Base-by-base conservation (phyloP, 1,140 invertebrate species). In the Aphelinus certus region DNA sequence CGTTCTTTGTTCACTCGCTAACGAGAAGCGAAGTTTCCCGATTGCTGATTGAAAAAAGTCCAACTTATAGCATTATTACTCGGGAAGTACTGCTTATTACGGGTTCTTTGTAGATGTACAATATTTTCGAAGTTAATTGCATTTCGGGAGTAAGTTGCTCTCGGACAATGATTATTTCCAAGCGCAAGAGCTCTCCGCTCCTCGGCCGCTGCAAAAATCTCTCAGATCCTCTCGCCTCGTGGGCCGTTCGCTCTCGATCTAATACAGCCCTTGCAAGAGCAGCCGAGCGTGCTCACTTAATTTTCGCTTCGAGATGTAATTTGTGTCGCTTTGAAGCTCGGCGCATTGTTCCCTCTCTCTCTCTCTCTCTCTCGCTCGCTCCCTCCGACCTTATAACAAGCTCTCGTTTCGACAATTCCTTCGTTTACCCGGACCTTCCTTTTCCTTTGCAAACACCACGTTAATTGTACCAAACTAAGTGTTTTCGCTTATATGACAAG, bases 251-350 rank as follows among this genome's bases (percentile, higher is more conserved):
- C 10, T 42, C 57, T 45, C 65, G 73, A 75, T 75, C 73, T 75
- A 75, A 75, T 70, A 65, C 67, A 75, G 79, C 78, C 79, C 78
- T 77, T 75, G 78, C 77, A 76, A 73, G 69, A 79, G 77, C 79
- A 77, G 73, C 71, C 78, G 76, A 78, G 77, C 81, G 78, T 81
- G 79, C 80, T 81, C 81, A 80, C 80, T 81, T 82, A 82, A 82
- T 82, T 82, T 79, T 79, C 79, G 80, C 78, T 80, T 80, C 74
- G 77, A 81, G 78, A 81, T 81, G 80, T 82, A 81, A 82, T 81
- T 82, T 82, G 78, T 82, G 81, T 81, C 80, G 80, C 81, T 82
- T 82, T 82, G 80, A 81, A 77, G 78, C 76, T 49, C 68, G 67
- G 76, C 72, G 76, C 70, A 80, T 82, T 81, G 79, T 82, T 80